Conservation (phyloP, 2,888 invertebrate species). For the Hylaea fasciaria region DNA sequence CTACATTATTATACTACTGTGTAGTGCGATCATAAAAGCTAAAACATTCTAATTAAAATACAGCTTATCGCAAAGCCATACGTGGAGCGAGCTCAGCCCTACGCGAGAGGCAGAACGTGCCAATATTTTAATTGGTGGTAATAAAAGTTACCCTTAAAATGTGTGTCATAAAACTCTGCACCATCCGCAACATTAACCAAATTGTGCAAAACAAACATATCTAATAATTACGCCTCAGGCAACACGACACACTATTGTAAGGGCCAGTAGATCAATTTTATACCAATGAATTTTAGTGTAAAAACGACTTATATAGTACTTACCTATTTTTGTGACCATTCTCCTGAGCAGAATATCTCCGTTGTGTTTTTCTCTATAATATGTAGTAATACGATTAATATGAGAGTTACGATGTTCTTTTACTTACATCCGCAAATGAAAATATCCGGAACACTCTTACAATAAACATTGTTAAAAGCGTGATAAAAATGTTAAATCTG, state of each 20-base stretch:
- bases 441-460: too few relatives aligned
- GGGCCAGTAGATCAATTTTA: constrained; percentile 7
- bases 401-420: too few relatives aligned
- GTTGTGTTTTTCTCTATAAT: too few relatives aligned
- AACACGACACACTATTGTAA: constrained; percentile 10
- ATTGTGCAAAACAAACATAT: constrained; percentile 79
- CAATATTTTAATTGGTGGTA: constrained; percentile 43
- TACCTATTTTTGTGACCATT: too few relatives aligned
- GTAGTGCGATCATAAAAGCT: constrained; percentile 14
- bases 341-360: too few relatives aligned
- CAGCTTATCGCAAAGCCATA: constrained; percentile 31
- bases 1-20: not conserved
- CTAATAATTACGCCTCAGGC: constrained; percentile 73
- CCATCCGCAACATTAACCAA: constrained; percentile 71
- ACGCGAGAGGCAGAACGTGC: constrained; percentile 26
- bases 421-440: too few relatives aligned
- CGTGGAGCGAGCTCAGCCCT: constrained; percentile 1
- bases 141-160: constrained; percentile 54
- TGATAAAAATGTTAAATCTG: too few relatives aligned
- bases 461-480: too few relatives aligned
- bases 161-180: constrained; percentile 64
- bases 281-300: not conserved
- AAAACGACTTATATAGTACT: too few relatives aligned
- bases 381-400: too few relatives aligned
- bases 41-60: constrained; percentile 21